Percentiles rank a stretch among this genome's conserved stretches.
Conservation (phyloP, 2,113 vertebrate genomes). For the Pluvialis apricaria region DNA sequence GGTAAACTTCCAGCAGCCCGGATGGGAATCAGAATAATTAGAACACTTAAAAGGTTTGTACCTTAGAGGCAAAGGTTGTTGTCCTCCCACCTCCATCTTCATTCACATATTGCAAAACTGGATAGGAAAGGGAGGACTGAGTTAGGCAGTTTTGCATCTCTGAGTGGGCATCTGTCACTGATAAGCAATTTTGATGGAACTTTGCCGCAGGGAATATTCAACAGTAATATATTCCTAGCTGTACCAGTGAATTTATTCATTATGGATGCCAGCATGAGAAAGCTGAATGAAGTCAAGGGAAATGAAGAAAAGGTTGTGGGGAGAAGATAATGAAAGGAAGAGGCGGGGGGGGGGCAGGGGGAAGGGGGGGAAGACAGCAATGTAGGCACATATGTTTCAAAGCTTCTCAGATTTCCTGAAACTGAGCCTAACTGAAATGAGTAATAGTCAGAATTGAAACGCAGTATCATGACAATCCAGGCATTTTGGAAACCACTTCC, state of each 20-base stretch:
- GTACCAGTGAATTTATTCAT: constrained; percentile 48
- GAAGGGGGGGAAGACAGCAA: not conserved
- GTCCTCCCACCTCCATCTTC: not conserved
- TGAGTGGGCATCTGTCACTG: constrained; percentile 45
- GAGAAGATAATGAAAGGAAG: constrained; percentile 38
- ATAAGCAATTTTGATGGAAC: constrained; percentile 38
- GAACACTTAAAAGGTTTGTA: constrained; percentile 5
- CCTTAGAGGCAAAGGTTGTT: not conserved
- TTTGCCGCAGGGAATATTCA: constrained; percentile 50
- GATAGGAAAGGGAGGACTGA: not conserved
- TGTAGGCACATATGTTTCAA: constrained; percentile 32
- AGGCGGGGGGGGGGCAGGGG: not conserved
- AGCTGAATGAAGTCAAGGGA: constrained; percentile 34
- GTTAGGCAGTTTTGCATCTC: constrained; percentile 35
- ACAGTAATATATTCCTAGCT: constrained; percentile 41
- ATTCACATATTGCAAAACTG: not conserved
- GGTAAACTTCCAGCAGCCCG: constrained; percentile 4
- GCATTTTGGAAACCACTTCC: constrained; percentile 36
- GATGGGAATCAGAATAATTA: constrained; percentile 33
- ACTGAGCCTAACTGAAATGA: constrained; percentile 19
- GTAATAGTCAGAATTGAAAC: constrained; percentile 23
- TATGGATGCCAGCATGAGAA: constrained; percentile 24
- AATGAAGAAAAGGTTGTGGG: constrained; percentile 22
- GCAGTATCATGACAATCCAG: not conserved
- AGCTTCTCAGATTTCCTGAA: constrained; percentile 54